phyloP scores from a whole-genome alignment of 2,888 invertebrate genomes.

The Brachyptera putata region DNA sequence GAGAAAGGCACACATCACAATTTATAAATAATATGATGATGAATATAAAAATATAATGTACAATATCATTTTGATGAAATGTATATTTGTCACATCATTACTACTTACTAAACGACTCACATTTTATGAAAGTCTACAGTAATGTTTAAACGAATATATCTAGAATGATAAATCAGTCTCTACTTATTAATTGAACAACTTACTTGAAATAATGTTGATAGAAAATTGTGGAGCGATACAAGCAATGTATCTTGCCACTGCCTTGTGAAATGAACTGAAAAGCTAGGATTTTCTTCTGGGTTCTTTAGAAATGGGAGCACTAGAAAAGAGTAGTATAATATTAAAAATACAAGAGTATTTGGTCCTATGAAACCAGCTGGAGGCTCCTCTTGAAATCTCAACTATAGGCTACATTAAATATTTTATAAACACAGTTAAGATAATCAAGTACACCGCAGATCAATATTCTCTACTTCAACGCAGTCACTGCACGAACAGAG shows the following conservation, averaged over 20 bases:
- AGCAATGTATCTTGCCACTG: constrained; percentile 95
- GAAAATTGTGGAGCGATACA: constrained; percentile 86
- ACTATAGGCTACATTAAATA: too few species aligned
- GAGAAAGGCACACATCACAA: constrained; percentile 26
- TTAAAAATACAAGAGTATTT: too few species aligned
- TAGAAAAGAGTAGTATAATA: constrained; percentile 46
- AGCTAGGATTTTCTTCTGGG: constrained; percentile 85
- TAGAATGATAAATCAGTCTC: too few species aligned
- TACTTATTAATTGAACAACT: constrained; percentile 37
- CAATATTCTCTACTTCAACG: too few species aligned
- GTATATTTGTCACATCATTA: too few species aligned
- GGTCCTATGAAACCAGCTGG: background rate
- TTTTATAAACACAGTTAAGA: too few species aligned
- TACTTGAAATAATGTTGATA: constrained; percentile 80
- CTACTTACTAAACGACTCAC: too few species aligned
- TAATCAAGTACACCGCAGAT: too few species aligned
- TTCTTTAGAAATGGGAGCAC: constrained; percentile 88
- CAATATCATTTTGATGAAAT: background rate
- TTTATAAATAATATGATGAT: background rate
- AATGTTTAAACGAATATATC: too few species aligned
- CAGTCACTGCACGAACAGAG: too few species aligned
- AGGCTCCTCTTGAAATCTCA: too few species aligned
- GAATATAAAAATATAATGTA: constrained; percentile 20
- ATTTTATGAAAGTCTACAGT: too few species aligned
- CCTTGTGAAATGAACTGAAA: constrained; percentile 83